phyloP scores from a whole-genome alignment of 2,888 invertebrate genomes.

The Polydrusus pterygomalis region DNA sequence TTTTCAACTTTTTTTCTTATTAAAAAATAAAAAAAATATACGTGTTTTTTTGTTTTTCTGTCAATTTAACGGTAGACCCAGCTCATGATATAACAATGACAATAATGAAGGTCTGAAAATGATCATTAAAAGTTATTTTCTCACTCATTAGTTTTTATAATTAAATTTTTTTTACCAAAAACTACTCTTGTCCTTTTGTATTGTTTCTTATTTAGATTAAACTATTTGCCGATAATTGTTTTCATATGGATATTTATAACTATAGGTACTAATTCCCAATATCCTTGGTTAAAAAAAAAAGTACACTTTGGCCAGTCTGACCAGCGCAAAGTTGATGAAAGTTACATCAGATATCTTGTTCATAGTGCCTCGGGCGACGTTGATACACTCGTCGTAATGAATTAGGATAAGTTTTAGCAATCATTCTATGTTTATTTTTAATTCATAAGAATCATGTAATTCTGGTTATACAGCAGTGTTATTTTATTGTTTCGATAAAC shows the following conservation, averaged over 20 bases:
- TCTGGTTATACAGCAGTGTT: too few species aligned
- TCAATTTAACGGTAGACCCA: too few species aligned
- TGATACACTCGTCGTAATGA: conserved; percentile 41
- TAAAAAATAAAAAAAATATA: too few species aligned
- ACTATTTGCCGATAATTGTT: neutral
- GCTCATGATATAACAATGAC: too few species aligned
- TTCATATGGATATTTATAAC: conserved; percentile 12
- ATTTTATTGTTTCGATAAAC: neutral
- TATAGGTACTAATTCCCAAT: conserved; percentile 29
- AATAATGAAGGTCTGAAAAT: too few species aligned
- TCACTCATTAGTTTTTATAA: too few species aligned
- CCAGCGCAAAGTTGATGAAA: conserved; percentile 50
- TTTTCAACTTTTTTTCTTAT: too few species aligned
- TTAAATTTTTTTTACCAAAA: conserved; percentile 10
- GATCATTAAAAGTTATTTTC: too few species aligned
- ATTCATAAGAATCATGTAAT: too few species aligned
- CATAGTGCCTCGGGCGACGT: conserved; percentile 31
- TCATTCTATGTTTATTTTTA: neutral
- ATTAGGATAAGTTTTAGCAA: conserved; percentile 4
- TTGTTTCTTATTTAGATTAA: conserved; percentile 4
- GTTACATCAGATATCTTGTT: conserved; percentile 54
- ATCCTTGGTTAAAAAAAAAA: conserved; percentile 47
- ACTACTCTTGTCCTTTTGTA: neutral
- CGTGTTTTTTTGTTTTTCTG: too few species aligned
- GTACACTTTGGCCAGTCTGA: conserved; percentile 48